Evolutionary conservation across 1,140 invertebrate species (phyloP).

Genomic region (Panagrolaimus sp.): DNA sequence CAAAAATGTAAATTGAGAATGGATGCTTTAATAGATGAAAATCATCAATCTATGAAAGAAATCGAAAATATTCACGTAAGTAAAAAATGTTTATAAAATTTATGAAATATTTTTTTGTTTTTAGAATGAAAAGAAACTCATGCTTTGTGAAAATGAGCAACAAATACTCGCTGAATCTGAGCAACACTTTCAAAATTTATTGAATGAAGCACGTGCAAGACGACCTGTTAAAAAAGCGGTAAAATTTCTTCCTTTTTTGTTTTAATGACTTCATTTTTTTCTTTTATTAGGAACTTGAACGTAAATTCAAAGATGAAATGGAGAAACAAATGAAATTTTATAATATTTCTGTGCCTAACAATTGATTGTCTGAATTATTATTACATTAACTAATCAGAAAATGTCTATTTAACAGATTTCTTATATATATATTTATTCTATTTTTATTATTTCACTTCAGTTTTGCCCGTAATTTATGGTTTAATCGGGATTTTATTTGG

Average conservation of each 20-base stretch:
- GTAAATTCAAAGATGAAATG: slow-evolving; percentile 18
- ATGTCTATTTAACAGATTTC: too few relatives aligned
- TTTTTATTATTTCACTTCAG: too few relatives aligned
- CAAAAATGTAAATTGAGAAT: slow-evolving; percentile 84
- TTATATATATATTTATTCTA: too few relatives aligned
- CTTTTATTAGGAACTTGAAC: slow-evolving; percentile 25
- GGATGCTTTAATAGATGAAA: slow-evolving; percentile 80
- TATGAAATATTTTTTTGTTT: slow-evolving; percentile 13
- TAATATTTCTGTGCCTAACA: background rate
- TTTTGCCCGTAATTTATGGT: too few relatives aligned
- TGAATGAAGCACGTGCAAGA: slow-evolving; percentile 81
- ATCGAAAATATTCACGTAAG: slow-evolving; percentile 64
- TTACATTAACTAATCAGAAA: too few relatives aligned
- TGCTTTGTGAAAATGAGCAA: slow-evolving; percentile 90
- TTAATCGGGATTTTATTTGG: too few relatives aligned
- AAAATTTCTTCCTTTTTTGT: slow-evolving; percentile 33
- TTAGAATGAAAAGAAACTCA: slow-evolving; percentile 69
- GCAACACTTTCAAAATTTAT: slow-evolving; percentile 75
- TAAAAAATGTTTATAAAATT: too few relatives aligned
- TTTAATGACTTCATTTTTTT: background rate
- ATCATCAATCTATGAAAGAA: slow-evolving; percentile 78
- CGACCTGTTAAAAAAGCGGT: slow-evolving; percentile 87
- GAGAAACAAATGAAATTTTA: slow-evolving; percentile 11
- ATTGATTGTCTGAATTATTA: too few relatives aligned
- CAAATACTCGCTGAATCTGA: slow-evolving; percentile 86